Evolutionary conservation across 1,140 invertebrate genomes (phyloP), one percentile per base, ranked within the genome.

Genomic region (Brachionus calyciflorus): DNA sequence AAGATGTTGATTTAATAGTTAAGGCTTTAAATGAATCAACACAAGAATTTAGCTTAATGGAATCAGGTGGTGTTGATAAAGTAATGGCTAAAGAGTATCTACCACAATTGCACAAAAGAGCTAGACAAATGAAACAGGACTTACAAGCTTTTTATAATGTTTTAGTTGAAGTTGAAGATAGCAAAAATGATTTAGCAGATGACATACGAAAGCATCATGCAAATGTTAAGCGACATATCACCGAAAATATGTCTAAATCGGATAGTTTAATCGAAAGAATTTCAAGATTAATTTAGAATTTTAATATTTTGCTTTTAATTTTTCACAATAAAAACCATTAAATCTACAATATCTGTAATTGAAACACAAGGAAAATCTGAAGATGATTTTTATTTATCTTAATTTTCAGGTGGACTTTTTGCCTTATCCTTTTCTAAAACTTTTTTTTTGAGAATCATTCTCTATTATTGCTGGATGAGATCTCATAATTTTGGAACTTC

Each of bases 11-110:
- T 17, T n/a, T 73, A 46, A 49, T 73, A 9, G 69, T 51, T n/a
- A 73, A 73, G 41, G 51, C 28, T n/a, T 7, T 73, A 7, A 55
- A 73, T 12, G 69, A 73, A 28, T 24, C 44, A 33, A 30, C 9
- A 9, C 19, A 5, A 6, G 69, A 73, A 41, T 55, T 73, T 37
- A 26, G 12, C 3, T 24, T 55, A 33, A 51, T 73, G 21, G 69
- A 73, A 33, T 28, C n/a, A 19, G 46, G 37, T 12, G 69, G 51
- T 17, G 30, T 73, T 19, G 69, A 73, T 24, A 21, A 12, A 40
- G 28, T 37, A 24, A 73, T 73, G 69, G 30, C 33, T 10, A 73
- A 73, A n/a, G 69, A 73, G 30, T 73, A 73, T 73, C 40, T 73
- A 19, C 69, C 69, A 30, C 69, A 73, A 51, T n/a, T 73, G 7